Base-by-base conservation (phyloP, 2,113 vertebrate species). In the Aix galericulata region DNA sequence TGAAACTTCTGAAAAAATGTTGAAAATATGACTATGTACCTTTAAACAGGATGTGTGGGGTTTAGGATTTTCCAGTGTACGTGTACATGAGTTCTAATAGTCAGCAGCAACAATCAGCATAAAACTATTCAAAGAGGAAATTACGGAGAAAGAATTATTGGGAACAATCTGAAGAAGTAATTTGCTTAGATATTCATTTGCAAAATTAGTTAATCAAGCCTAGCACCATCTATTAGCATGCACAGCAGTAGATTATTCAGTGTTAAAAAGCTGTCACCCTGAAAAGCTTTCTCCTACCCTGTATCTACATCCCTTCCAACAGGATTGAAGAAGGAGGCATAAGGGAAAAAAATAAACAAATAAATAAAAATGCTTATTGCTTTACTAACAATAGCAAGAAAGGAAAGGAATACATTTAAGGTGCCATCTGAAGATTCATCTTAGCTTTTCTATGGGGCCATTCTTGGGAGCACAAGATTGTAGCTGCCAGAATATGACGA, bases 171-270 rank as follows among this genome's bases (percentile, higher is more conserved):
- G 44, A 42, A 84, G n/a, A 93, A 88, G 53, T 88, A 82, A 92
- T 96, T 95, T 95, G 72, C 76, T 79, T 81, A 73, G 82, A 79
- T 95, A 93, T 36, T 96, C 12, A 78, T 86, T 96, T 91, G 53
- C 73, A 53, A 82, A 94, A 95, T 93, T 88, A 94, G 68, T 94
- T 96, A 95, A 91, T 90, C 82, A 96, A 83, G 91, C 86, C 83
- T 95, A 93, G 53, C 58, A 92, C 58, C 53, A 53, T 78, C 85
- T 96, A 82, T 95, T 94, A 90, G 55, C 62, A 73, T 82, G 62
- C 76, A 72, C 66, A 84, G 80, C 80, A 88, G 76, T 67, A 68
- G 89, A 88, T 94, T 93, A 83, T 90, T 94, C 89, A 78, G 50
- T 81, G 56, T 83, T 90, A 90, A 88, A 90, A 90, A 86, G 60